Evolutionary conservation across 64 coral and sea anemone species (phyloP).

Genomic region (Exaiptasia diaphana): DNA sequence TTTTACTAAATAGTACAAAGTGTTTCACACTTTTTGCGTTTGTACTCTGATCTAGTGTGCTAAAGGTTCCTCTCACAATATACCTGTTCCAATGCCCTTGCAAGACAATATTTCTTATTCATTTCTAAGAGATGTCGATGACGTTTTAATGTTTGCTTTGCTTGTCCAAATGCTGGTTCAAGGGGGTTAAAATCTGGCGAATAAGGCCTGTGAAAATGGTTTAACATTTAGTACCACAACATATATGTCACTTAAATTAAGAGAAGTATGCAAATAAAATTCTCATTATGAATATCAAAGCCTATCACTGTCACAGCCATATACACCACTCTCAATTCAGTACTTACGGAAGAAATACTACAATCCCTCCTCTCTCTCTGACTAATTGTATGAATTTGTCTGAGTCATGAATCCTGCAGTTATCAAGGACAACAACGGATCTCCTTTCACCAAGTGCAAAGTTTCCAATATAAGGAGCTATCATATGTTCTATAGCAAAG

Average conservation of each 20-base stretch:
- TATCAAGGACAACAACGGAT: slow-evolving; percentile 46
- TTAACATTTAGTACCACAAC: no score
- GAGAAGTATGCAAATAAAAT: no score
- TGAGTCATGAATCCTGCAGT: slow-evolving; percentile 40
- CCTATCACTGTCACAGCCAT: no score
- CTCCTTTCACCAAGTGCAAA: slow-evolving; percentile 19
- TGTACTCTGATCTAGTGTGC: no score
- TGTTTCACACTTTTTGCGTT: no score
- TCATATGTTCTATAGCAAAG: slow-evolving; percentile 10
- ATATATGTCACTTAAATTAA: slow-evolving; percentile 5
- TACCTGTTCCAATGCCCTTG: slow-evolving; percentile 8
- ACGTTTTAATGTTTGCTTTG: background rate
- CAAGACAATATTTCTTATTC: slow-evolving; percentile 13
- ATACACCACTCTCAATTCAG: no score
- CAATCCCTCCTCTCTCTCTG: slow-evolving; percentile 33
- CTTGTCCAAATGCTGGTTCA: background rate
- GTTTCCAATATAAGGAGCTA: slow-evolving; percentile 25
- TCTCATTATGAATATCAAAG: no score
- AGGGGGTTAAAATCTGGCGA: slow-evolving; percentile 11
- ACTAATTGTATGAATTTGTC: slow-evolving; percentile 6
- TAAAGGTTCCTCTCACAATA: no score
- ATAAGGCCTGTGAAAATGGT: slow-evolving; percentile 5
- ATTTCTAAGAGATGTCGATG: background rate
- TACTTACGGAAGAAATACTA: slow-evolving; percentile 39
- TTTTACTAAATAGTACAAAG: no score